These are phyloP conservation scores for Norana najaformis DNA, from an alignment of 2,888 invertebrate genomes.

Conservation along the genomic window DNA sequence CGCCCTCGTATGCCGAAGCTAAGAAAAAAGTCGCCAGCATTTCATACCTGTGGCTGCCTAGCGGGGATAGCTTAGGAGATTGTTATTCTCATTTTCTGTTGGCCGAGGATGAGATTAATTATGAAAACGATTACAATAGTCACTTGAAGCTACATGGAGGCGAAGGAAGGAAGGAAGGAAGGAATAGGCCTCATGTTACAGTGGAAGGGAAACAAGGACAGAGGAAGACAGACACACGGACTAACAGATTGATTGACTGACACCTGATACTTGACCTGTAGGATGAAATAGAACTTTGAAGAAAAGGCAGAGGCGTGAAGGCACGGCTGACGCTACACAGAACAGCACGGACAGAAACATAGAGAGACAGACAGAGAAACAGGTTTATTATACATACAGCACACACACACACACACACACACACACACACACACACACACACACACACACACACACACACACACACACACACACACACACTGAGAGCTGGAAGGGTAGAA, in stretches of 20 bases:
- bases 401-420: constrained; percentile 16
- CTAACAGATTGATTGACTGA: background rate
- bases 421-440: background rate
- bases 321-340: background rate
- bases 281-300: background rate
- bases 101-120: too few species aligned
- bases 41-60: background rate
- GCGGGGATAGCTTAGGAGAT: background rate
- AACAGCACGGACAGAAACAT: background rate
- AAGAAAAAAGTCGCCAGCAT: background rate
- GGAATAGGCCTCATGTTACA: too few species aligned
- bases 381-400: too few species aligned
- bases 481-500: too few species aligned
- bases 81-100: background rate
- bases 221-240: background rate
- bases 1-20: background rate
- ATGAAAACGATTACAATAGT: background rate
- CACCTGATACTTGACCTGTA: background rate
- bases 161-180: background rate
- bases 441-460: too few species aligned
- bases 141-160: background rate
- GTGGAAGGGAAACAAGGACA: background rate
- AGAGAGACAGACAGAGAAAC: background rate
- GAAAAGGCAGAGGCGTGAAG: background rate
- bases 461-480: too few species aligned